Evolutionary conservation across 2,797 vertebrate genomes (phyloP), one percentile per base, ranked within the genome.

Genomic region (Chelon auratus): DNA sequence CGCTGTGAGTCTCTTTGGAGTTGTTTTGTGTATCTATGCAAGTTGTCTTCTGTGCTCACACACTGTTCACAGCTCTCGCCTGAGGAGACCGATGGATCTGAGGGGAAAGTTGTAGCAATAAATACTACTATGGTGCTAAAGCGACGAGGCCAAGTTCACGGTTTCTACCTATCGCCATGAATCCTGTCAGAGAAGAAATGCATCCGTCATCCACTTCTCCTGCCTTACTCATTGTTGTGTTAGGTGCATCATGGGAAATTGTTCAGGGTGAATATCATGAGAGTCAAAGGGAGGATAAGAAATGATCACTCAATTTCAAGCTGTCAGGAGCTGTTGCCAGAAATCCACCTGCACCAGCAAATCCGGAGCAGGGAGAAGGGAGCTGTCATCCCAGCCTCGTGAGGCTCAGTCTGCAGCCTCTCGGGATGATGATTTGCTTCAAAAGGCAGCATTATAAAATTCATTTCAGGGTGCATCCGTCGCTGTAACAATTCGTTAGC

Each of bases 401-500:
- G 15, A 15, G 42, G 42, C 64, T 72, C 22, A 0, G 12, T 51
- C 55, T 68, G 37, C 72, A 37, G 40, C 64, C 53, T 62, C 63
- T 22, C 22, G 51, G 65, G 39, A 55, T 71, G 52, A 39, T n/a
- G 64, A 79, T 68, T 78, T 47, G 70, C 78, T 72, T 75, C 77
- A 64, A 81, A 70, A 75, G 63, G 47, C 77, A 62, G 42, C 36
- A 63, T 11, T 20, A 57, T 17, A 20, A 68, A 70, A 76, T 76
- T 75, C 9, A 80, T 86, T 79, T 83, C 78, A 83, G 64, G 80
- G 75, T 71, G 61, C 62, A 83, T 68, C 67, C 50, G 54, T 62
- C 15, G 37, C 70, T 57, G 66, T 56, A 76, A 69, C 63, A 61
- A 79, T 71, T 77, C 24, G 3, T 80, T 63, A 75, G 24, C 63